Conservation (phyloP, 2,888 invertebrate genomes). For the Lasius platythorax region DNA sequence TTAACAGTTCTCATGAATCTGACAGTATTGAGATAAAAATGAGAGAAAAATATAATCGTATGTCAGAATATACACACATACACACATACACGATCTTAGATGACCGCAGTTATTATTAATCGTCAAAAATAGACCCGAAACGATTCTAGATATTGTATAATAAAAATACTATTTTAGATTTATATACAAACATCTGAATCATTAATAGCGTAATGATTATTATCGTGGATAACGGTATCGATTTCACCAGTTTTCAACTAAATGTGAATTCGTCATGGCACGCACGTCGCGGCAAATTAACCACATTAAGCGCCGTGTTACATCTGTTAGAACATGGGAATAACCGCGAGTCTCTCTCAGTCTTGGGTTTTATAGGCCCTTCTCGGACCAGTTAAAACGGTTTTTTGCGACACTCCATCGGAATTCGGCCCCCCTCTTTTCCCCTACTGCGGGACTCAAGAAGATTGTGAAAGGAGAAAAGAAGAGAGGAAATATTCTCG, state of each 20-base stretch:
- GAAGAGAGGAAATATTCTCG: slow-evolving; percentile 55
- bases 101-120: slow-evolving; percentile 13
- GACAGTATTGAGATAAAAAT: neutral
- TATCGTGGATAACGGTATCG: slow-evolving; percentile 64
- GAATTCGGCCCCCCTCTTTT: slow-evolving; percentile 65
- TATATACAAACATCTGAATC: slow-evolving; percentile 59
- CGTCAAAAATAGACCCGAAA: neutral
- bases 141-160: neutral
- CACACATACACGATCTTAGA: neutral
- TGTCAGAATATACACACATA: neutral
- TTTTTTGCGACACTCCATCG: slow-evolving; percentile 72
- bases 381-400: slow-evolving; percentile 65
- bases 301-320: slow-evolving; percentile 72
- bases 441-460: slow-evolving; percentile 45
- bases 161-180: slow-evolving; percentile 28
- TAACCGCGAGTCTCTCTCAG: slow-evolving; percentile 54
- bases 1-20: neutral
- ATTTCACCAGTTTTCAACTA: slow-evolving; percentile 75
- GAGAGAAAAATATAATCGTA: neutral
- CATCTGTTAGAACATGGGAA: slow-evolving; percentile 76
- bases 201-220: slow-evolving; percentile 37
- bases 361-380: slow-evolving; percentile 64
- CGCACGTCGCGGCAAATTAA: slow-evolving; percentile 62
- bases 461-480: slow-evolving; percentile 5
- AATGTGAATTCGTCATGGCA: slow-evolving; percentile 69